Percentiles rank a stretch among this genome's conserved stretches.
Evolutionary conservation across 2,888 invertebrate species (phyloP).

Genomic region (Dinocampus coccinellae): DNA sequence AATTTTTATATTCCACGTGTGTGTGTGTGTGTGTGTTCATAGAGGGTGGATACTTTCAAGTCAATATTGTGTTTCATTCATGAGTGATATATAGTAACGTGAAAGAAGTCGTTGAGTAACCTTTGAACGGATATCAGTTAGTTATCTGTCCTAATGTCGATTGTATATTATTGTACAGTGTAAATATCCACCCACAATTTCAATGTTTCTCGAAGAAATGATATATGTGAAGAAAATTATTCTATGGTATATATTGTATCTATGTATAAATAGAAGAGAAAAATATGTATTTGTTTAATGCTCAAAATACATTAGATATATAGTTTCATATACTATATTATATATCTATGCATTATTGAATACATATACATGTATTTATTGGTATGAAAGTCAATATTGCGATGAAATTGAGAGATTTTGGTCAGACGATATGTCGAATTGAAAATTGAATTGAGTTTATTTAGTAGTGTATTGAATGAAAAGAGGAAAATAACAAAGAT

Average conservation of each 20-base stretch:
- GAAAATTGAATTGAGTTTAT: slow-evolving; percentile 8
- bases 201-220: too few species aligned
- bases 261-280: background rate
- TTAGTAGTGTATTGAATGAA: background rate
- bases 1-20: too few species aligned
- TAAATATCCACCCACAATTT: too few species aligned
- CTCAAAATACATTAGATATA: background rate
- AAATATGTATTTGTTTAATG: background rate
- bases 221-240: background rate
- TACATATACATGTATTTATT: background rate
- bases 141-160: slow-evolving; percentile 28
- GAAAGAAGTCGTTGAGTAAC: slow-evolving; percentile 39
- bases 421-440: slow-evolving; percentile 25
- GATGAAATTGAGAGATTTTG: slow-evolving; percentile 37
- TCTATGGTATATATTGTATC: background rate
- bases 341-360: too few species aligned
- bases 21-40: background rate
- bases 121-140: slow-evolving; percentile 41
- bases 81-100: slow-evolving; percentile 38
- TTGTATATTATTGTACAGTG: slow-evolving; percentile 14
- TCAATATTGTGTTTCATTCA: slow-evolving; percentile 33
- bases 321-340: too few species aligned
- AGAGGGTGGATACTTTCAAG: slow-evolving; percentile 15
- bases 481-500: background rate
- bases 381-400: background rate